Evolutionary conservation across 2,888 invertebrate genomes (phyloP).

Genomic region (Geotrupes spiniger): DNA sequence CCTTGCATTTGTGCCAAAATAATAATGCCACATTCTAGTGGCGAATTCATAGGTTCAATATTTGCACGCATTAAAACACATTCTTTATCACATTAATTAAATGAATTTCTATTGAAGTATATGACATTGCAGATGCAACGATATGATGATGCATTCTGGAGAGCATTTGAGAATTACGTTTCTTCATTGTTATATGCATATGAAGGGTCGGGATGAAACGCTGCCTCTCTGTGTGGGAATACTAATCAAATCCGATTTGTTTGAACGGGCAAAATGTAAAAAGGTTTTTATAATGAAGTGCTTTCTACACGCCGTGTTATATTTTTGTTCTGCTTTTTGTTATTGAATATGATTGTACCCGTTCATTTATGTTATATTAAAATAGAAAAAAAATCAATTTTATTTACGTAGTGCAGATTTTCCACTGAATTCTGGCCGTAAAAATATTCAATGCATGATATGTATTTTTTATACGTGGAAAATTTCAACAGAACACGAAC

Average conservation of each 20-base stretch:
- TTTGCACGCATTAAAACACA: conserved; percentile 22
- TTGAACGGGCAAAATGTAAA: conserved; percentile 45
- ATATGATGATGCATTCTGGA: conserved; percentile 35
- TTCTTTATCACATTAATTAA: conserved; percentile 24
- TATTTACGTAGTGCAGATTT: no score
- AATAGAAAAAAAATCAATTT: conserved; percentile 11
- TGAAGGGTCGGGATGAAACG: conserved; percentile 33
- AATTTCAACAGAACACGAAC: no score
- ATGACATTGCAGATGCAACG: conserved; percentile 22
- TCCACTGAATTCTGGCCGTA: no score
- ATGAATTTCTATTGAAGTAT: conserved; percentile 24
- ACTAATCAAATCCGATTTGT: conserved; percentile 48
- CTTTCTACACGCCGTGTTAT: conserved; percentile 43
- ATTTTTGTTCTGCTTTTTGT: conserved; percentile 41
- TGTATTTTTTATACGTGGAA: no score
- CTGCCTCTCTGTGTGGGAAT: conserved; percentile 33
- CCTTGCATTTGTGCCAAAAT: no score
- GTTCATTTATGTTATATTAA: conserved; percentile 13
- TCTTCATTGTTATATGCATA: conserved; percentile 41
- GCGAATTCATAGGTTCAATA: conserved; percentile 11
- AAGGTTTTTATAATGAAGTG: conserved; percentile 47
- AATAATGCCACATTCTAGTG: no score
- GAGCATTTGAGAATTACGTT: conserved; percentile 41
- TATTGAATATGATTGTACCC: conserved; percentile 24
- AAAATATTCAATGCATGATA: no score